Conservation (phyloP, 1,140 invertebrate genomes). For the Drosophila gunungcola region DNA sequence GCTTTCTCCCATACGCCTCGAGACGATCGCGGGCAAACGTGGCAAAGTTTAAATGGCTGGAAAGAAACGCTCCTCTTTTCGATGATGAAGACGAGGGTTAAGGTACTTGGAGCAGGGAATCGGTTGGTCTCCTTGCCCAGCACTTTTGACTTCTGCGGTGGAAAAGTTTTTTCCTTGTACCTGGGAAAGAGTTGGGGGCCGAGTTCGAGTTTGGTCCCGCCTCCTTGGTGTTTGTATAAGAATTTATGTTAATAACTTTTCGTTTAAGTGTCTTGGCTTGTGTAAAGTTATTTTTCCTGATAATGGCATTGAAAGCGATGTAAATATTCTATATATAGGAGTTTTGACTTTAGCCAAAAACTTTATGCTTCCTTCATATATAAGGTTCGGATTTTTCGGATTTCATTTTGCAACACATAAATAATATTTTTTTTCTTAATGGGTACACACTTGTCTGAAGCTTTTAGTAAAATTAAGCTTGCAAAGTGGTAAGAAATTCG, state of each 20-base stretch:
- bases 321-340: conserved; percentile 66
- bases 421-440: conserved; percentile 6
- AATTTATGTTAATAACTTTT: conserved; percentile 82
- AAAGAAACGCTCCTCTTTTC: conserved; percentile 57
- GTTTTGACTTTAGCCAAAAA: conserved; percentile 31
- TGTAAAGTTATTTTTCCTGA: conserved; percentile 65
- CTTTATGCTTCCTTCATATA: conserved; percentile 6
- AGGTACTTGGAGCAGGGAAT: conserved; percentile 30
- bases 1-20: conserved; percentile 39
- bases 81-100: conserved; percentile 20
- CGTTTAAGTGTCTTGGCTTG: conserved; percentile 43
- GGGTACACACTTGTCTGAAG: conserved; percentile 42
- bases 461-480: conserved; percentile 4
- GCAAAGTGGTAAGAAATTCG: conserved; percentile 22
- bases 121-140: conserved; percentile 39
- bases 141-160: conserved; percentile 79
- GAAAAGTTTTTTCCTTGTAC: conserved; percentile 54
- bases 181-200: conserved; percentile 42
- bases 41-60: conserved; percentile 69
- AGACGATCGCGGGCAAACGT: conserved; percentile 74
- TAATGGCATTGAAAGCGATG: conserved; percentile 76
- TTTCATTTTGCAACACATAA: neutral
- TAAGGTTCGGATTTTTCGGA: conserved; percentile 1
- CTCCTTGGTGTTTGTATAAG: conserved; percentile 56
- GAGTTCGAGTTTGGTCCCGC: conserved; percentile 45